Percentiles rank a stretch among this genome's conserved stretches.
phyloP scores from a whole-genome alignment of 2,113 vertebrate species.

The Clarias gariepinus region DNA sequence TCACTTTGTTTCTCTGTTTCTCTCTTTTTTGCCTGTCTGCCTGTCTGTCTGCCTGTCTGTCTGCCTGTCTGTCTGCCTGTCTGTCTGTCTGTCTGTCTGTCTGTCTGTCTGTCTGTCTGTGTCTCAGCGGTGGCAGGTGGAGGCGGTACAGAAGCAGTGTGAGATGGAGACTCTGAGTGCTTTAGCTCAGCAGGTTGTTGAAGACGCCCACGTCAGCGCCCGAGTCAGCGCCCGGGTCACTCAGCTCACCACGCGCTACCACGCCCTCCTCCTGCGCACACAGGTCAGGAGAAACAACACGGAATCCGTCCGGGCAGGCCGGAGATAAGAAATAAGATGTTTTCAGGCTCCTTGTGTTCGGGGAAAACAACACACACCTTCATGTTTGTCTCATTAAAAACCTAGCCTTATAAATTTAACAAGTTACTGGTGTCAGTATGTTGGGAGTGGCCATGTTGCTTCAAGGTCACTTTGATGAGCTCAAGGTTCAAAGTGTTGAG shows the following conservation, averaged over 20 bases:
- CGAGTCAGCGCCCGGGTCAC: constrained; percentile 84
- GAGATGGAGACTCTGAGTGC: constrained; percentile 88
- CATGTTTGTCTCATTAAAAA: neutral
- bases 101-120: neutral
- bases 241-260: constrained; percentile 86
- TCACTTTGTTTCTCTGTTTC: neutral
- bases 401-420: too few relatives aligned
- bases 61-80: neutral
- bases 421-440: too few relatives aligned
- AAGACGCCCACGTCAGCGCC: constrained; percentile 83
- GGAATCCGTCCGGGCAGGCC: neutral
- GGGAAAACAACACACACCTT: neutral
- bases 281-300: constrained; percentile 70
- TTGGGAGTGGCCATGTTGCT: too few relatives aligned
- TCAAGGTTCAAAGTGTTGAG: too few relatives aligned
- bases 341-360: neutral
- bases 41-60: neutral
- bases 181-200: constrained; percentile 88
- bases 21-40: neutral
- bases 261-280: constrained; percentile 85
- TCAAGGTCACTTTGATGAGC: too few relatives aligned
- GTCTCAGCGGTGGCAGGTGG: constrained; percentile 83
- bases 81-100: neutral
- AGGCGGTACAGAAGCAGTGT: constrained; percentile 77
- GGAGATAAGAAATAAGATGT: neutral